Evolutionary conservation across 2,113 vertebrate species (phyloP).

Genomic region (Steatornis caripensis): DNA sequence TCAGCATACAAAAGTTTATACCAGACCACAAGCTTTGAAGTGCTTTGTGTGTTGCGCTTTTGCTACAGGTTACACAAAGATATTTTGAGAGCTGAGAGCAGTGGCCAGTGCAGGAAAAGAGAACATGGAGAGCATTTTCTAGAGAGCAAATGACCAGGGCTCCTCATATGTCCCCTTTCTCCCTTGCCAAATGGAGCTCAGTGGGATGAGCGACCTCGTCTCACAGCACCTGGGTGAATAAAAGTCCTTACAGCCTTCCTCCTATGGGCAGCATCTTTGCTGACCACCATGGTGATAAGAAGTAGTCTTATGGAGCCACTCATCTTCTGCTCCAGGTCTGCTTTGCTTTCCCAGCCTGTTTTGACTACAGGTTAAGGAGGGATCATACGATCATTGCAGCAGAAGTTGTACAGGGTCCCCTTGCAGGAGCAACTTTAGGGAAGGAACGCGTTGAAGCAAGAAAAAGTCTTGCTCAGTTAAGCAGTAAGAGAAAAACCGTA

Average conservation of each 20-base stretch:
- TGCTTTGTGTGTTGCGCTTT: background rate
- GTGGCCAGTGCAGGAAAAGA: fast-evolving
- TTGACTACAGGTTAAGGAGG: background rate
- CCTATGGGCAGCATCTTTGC: background rate
- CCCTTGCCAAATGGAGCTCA: background rate
- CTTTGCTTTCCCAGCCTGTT: background rate
- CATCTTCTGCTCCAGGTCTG: background rate
- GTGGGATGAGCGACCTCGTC: background rate
- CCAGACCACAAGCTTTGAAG: background rate
- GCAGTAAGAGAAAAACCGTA: background rate
- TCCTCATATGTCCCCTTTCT: background rate
- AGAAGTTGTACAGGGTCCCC: background rate
- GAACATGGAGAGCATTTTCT: background rate
- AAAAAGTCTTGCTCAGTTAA: background rate
- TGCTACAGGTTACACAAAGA: background rate
- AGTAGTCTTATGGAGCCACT: background rate
- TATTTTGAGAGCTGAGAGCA: background rate
- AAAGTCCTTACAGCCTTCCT: background rate
- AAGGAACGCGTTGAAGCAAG: background rate
- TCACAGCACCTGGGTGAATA: background rate
- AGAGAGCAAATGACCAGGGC: background rate
- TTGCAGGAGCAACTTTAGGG: background rate
- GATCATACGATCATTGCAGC: background rate
- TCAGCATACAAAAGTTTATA: background rate
- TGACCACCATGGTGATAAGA: fast-evolving